A percentile compares a stretch with the other conserved stretches of the same genome.
phyloP scores from a whole-genome alignment of 2,888 invertebrate species.

The Pollenia amentaria region DNA sequence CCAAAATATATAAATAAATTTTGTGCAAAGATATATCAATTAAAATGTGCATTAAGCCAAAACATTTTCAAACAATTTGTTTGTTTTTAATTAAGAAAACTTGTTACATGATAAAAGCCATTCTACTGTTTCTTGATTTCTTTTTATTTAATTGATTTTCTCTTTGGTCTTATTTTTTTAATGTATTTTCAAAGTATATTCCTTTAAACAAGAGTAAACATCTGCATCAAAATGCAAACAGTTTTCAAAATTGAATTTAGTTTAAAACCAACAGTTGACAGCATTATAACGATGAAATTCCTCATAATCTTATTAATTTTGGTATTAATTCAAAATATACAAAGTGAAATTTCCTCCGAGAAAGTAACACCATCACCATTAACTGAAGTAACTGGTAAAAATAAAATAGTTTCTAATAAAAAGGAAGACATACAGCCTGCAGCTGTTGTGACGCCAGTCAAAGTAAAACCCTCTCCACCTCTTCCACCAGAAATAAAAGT shows the following conservation, averaged over 20 bases:
- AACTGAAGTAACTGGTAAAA: slow-evolving; percentile 29
- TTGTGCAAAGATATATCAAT: background rate
- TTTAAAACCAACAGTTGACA: slow-evolving; percentile 55
- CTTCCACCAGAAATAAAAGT: slow-evolving; percentile 23
- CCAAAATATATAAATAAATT: background rate
- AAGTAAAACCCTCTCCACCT: background rate
- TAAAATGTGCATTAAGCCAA: background rate
- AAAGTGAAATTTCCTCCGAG: slow-evolving; percentile 39
- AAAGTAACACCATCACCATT: background rate
- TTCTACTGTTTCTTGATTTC: slow-evolving; percentile 41
- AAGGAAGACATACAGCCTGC: slow-evolving; percentile 14
- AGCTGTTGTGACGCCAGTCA: background rate
- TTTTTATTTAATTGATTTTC: slow-evolving; percentile 52
- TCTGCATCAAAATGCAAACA: slow-evolving; percentile 53
- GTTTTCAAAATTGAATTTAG: slow-evolving; percentile 49
- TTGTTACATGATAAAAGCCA: background rate
- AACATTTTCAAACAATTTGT: background rate
- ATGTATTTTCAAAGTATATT: background rate
- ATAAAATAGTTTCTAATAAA: slow-evolving; percentile 11
- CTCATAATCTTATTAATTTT: slow-evolving; percentile 40
- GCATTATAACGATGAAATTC: slow-evolving; percentile 60
- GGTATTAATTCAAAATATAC: slow-evolving; percentile 10
- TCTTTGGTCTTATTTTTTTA: slow-evolving; percentile 7
- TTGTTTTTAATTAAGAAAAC: background rate
- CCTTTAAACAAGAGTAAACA: background rate